Evolutionary conservation across 2,113 vertebrate species (phyloP).

Genomic region (Tricholaema leucomelas): DNA sequence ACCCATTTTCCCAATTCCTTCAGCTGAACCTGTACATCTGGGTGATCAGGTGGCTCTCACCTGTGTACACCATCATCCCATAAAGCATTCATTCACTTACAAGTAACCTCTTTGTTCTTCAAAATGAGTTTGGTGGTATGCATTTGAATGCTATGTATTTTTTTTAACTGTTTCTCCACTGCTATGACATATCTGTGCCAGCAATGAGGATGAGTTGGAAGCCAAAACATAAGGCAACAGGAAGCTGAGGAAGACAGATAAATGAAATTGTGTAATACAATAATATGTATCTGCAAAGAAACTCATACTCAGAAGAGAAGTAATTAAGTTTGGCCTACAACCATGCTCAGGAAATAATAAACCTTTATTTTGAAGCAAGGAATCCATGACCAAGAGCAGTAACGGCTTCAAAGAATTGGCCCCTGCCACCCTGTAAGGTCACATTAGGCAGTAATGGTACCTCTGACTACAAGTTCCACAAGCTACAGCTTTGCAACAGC

Average conservation of each 20-base stretch:
- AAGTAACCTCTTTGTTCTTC: background rate
- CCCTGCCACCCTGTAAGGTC: background rate
- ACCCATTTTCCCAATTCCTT: background rate
- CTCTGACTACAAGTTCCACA: rapidly evolving
- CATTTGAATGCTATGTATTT: background rate
- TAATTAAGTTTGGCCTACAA: background rate
- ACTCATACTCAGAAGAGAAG: background rate
- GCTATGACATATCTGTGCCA: background rate
- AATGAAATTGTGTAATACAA: background rate
- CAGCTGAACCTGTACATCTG: background rate
- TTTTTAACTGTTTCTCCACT: background rate
- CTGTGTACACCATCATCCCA: background rate
- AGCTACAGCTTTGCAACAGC: background rate
- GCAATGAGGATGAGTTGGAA: background rate
- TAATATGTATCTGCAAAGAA: background rate
- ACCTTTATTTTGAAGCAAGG: background rate
- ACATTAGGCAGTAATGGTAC: rapidly evolving
- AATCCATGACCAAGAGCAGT: background rate
- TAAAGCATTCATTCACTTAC: background rate
- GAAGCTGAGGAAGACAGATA: conserved; percentile 2
- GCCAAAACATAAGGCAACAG: background rate
- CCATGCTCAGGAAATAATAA: background rate
- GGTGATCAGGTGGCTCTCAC: background rate
- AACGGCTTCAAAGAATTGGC: background rate
- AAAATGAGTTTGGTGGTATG: background rate